Conservation (phyloP, 2,797 vertebrate genomes). For the Nannoperca obscura region DNA sequence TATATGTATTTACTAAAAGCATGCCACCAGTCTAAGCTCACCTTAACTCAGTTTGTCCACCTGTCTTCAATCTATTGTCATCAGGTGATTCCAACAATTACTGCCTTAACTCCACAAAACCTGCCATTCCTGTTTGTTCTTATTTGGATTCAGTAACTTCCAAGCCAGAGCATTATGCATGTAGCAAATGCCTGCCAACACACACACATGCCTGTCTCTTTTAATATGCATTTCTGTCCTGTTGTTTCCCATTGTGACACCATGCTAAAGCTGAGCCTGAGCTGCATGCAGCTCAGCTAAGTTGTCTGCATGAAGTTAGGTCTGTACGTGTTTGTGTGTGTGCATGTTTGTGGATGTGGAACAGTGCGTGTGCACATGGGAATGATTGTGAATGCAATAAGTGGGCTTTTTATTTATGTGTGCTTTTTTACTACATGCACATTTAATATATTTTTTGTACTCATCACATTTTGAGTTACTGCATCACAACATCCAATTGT, state of each 20-base stretch:
- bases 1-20: conserved; percentile 32
- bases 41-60: not conserved
- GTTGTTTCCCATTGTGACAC: conserved; percentile 28
- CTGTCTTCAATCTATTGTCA: not conserved
- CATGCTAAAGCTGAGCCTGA: conserved; percentile 19
- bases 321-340: not conserved
- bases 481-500: not conserved
- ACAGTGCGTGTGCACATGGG: too few relatives aligned
- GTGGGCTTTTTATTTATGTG: not conserved
- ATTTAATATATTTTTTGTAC: too few relatives aligned
- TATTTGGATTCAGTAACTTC: conserved; percentile 4
- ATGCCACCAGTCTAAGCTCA: not conserved
- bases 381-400: not conserved
- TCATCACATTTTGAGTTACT: too few relatives aligned
- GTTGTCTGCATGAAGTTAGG: conserved; percentile 2
- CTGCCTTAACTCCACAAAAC: not conserved
- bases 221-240: conserved; percentile 27
- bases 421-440: not conserved
- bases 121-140: not conserved
- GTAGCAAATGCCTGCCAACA: not conserved
- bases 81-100: conserved; percentile 17
- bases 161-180: not conserved
- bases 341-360: not conserved
- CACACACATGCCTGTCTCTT: not conserved
- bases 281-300: conserved; percentile 10